These are phyloP conservation scores for Berghia stephanieae DNA, from an alignment of 1,140 invertebrate genomes.

Conservation along the genomic window DNA sequence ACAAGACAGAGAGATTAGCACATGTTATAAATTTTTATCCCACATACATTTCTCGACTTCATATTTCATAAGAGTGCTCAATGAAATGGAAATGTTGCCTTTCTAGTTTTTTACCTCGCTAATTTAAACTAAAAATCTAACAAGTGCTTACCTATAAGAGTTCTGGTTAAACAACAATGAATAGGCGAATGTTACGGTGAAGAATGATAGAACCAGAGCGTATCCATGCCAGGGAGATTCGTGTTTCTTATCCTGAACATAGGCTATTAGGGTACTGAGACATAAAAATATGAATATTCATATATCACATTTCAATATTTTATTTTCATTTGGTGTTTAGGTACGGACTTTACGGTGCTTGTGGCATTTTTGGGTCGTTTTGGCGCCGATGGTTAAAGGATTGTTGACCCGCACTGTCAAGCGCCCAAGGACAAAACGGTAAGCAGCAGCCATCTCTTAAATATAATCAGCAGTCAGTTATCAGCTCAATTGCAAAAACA, in stretches of 20 bases:
- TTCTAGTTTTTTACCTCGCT: too few relatives aligned
- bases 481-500: too few relatives aligned
- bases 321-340: neutral
- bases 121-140: neutral
- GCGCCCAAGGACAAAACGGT: neutral
- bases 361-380: neutral
- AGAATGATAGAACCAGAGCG: slow-evolving; percentile 56
- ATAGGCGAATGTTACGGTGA: slow-evolving; percentile 51
- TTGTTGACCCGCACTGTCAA: neutral
- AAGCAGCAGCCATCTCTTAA: neutral
- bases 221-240: slow-evolving; percentile 64
- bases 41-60: too few relatives aligned
- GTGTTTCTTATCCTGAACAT: slow-evolving; percentile 29
- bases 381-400: neutral
- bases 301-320: too few relatives aligned
- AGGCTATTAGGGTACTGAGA: slow-evolving; percentile 40
- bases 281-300: neutral
- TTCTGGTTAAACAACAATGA: slow-evolving; percentile 62
- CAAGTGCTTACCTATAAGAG: slow-evolving; percentile 42
- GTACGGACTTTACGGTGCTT: neutral
- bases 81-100: too few relatives aligned
- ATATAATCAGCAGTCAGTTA: too few relatives aligned
- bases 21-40: too few relatives aligned
- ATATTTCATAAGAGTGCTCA: too few relatives aligned
- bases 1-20: too few relatives aligned